Evolutionary conservation across 2,797 vertebrate species (phyloP).

Genomic region (Aeoliscus strigatus): DNA sequence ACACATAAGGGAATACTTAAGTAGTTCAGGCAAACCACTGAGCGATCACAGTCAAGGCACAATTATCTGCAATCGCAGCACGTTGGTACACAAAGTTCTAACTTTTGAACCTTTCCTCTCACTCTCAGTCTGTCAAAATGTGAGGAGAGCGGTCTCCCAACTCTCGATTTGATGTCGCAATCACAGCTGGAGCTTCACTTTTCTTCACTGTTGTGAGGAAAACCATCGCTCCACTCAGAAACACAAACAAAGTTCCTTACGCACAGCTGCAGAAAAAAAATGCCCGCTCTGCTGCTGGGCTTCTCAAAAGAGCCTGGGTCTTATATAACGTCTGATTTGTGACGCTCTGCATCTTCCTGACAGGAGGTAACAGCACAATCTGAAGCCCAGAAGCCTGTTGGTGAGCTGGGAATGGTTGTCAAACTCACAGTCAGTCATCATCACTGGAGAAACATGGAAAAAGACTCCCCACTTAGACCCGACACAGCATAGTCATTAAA

Average conservation of each 20-base stretch:
- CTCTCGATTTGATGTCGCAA: slow-evolving; percentile 18
- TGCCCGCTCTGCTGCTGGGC: too few relatives aligned
- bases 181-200: slow-evolving; percentile 26
- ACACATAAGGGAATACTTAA: too few relatives aligned
- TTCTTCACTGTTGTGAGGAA: slow-evolving; percentile 7
- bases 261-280: slow-evolving; percentile 51
- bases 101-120: slow-evolving; percentile 5
- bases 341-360: slow-evolving; percentile 15
- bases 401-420: slow-evolving; percentile 5
- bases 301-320: slow-evolving; percentile 10
- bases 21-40: too few relatives aligned
- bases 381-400: too few relatives aligned
- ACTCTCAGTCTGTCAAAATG: background rate
- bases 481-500: slow-evolving; percentile 4
- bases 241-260: slow-evolving; percentile 31
- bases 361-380: slow-evolving; percentile 3
- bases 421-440: slow-evolving; percentile 6
- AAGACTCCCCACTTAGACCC: slow-evolving; percentile 8
- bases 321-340: slow-evolving; percentile 30
- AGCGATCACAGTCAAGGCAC: background rate
- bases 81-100: background rate
- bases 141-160: background rate
- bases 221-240: slow-evolving; percentile 14
- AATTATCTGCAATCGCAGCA: background rate
- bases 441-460: slow-evolving; percentile 5